Conservation (phyloP, 2,113 vertebrate species). For the Ondatra zibethicus region DNA sequence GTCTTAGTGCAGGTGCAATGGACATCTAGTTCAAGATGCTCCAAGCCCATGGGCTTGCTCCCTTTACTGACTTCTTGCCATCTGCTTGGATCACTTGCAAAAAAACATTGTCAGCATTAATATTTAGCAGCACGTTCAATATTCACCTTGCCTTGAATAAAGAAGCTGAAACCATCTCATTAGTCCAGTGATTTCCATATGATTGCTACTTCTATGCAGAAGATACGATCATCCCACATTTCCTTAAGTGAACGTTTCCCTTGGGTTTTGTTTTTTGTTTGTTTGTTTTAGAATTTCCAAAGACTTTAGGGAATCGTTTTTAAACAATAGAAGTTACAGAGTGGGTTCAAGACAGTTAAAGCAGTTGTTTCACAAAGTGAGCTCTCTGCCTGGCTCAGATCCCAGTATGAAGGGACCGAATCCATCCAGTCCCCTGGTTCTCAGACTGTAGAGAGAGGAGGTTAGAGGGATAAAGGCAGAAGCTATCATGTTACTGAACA, state of each 20-base stretch:
- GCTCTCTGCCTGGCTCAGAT: not conserved
- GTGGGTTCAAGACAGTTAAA: not conserved
- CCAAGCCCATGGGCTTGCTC: not conserved
- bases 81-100: not conserved
- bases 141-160: slow-evolving; percentile 31
- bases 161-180: not conserved
- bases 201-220: not conserved
- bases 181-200: not conserved
- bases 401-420: not conserved
- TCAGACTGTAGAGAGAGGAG: not conserved
- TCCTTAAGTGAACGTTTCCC: not conserved
- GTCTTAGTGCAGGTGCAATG: not conserved
- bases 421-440: not conserved
- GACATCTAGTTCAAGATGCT: not conserved
- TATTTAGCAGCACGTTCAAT: slow-evolving; percentile 72
- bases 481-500: not conserved
- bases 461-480: not conserved
- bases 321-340: not conserved
- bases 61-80: not conserved
- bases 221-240: not conserved
- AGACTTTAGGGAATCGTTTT: not conserved
- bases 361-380: not conserved
- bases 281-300: not conserved
- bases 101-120: slow-evolving; percentile 24
- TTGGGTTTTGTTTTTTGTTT: not conserved